Percentiles rank a stretch among this genome's conserved stretches.
Evolutionary conservation across 2,888 invertebrate species (phyloP).

Genomic region (Caenorhabditis sp.): DNA sequence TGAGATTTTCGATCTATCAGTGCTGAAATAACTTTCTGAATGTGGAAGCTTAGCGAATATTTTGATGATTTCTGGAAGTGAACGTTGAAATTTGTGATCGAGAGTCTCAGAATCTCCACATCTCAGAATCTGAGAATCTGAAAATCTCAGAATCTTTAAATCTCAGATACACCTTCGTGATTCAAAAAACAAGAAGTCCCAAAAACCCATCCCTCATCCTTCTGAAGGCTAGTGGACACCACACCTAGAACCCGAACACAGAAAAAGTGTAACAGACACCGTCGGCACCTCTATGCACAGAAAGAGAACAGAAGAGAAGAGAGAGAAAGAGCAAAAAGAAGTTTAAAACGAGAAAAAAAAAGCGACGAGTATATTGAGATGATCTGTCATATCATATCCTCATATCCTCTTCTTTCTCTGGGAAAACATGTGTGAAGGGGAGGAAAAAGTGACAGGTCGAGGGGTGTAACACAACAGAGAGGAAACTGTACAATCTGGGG

Average conservation of each 20-base stretch:
- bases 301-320: slow-evolving; percentile 5
- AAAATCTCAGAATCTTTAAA: too few relatives aligned
- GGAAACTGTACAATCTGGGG: too few relatives aligned
- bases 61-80: too few relatives aligned
- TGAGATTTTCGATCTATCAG: too few relatives aligned
- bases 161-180: too few relatives aligned
- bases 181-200: too few relatives aligned
- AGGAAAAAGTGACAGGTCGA: slow-evolving; percentile 2
- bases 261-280: not conserved
- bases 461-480: too few relatives aligned
- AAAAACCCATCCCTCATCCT: not conserved
- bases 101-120: too few relatives aligned
- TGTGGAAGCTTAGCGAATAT: too few relatives aligned
- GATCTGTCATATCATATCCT: slow-evolving; percentile 54
- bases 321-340: slow-evolving; percentile 6
- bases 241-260: slow-evolving; percentile 11
- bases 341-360: slow-evolving; percentile 28
- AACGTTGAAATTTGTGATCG: too few relatives aligned
- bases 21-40: too few relatives aligned
- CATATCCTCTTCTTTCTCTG: slow-evolving; percentile 35
- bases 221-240: not conserved
- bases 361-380: not conserved
- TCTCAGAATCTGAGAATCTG: too few relatives aligned
- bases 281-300: slow-evolving; percentile 2
- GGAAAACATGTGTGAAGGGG: slow-evolving; percentile 49